A percentile compares a stretch with the other conserved stretches of the same genome.
Evolutionary conservation across 2,888 invertebrate genomes (phyloP).

Genomic region (Hedya salicella): DNA sequence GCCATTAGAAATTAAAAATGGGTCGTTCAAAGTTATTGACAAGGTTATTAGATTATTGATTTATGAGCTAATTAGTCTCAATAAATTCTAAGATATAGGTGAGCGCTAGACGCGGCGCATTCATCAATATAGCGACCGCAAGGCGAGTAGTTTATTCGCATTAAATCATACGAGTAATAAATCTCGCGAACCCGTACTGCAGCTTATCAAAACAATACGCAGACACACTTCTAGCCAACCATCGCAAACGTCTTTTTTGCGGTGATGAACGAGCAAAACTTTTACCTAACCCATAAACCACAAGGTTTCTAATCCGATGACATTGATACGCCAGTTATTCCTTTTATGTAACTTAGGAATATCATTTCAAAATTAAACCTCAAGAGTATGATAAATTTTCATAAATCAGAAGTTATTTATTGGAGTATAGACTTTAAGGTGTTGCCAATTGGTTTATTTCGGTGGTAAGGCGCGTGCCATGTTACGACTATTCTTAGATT

Average conservation of each 20-base stretch:
- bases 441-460: constrained; percentile 79
- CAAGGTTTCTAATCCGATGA: constrained; percentile 69
- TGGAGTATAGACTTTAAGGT: constrained; percentile 82
- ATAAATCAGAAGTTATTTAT: constrained; percentile 83
- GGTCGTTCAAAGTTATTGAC: constrained; percentile 24
- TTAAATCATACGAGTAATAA: constrained; percentile 84
- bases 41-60: constrained; percentile 46
- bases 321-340: constrained; percentile 54
- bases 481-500: constrained; percentile 67
- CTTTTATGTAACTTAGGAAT: constrained; percentile 57
- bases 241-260: constrained; percentile 68
- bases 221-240: constrained; percentile 79
- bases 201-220: constrained; percentile 86
- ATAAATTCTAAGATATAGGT: constrained; percentile 59
- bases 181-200: constrained; percentile 83
- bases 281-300: constrained; percentile 58
- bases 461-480: constrained; percentile 65
- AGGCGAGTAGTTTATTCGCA: constrained; percentile 83
- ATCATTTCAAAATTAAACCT: constrained; percentile 84
- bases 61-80: constrained; percentile 48
- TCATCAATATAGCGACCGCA: constrained; percentile 78
- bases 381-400: constrained; percentile 84
- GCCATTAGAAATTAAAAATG: constrained; percentile 4
- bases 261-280: constrained; percentile 54
- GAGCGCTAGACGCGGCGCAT: constrained; percentile 74